Conservation (phyloP, 2,797 vertebrate species). For the Gouania willdenowi region DNA sequence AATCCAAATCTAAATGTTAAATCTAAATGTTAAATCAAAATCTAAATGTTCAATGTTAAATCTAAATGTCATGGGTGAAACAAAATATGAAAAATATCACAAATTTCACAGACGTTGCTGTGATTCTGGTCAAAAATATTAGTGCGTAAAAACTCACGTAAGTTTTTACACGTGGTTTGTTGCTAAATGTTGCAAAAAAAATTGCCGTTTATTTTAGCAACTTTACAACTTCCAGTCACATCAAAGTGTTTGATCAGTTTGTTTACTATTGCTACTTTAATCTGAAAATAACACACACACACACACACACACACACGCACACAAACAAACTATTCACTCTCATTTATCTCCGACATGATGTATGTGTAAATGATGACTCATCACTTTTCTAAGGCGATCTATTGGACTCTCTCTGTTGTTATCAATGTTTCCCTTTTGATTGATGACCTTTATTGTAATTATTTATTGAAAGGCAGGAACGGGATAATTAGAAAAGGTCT, state of each 20-base stretch:
- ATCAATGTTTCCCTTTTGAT: conserved; percentile 79
- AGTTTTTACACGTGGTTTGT: too few species aligned
- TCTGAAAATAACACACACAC: conserved; percentile 19
- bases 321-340: conserved; percentile 38
- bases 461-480: conserved; percentile 80
- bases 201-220: too few species aligned
- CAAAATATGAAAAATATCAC: too few species aligned
- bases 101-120: too few species aligned
- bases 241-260: conserved; percentile 48
- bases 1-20: too few species aligned
- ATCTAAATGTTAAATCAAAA: too few species aligned
- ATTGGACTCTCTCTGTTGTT: conserved; percentile 74
- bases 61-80: too few species aligned
- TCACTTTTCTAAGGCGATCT: conserved; percentile 44
- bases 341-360: conserved; percentile 60
- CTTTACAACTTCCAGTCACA: conserved; percentile 55
- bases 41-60: too few species aligned
- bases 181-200: too few species aligned
- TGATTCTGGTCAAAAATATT: too few species aligned
- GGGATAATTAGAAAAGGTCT: conserved; percentile 77
- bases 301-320: conserved; percentile 1
- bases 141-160: too few species aligned
- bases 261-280: conserved; percentile 43
- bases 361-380: conserved; percentile 62
- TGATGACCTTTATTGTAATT: conserved; percentile 81